Conservation (phyloP, 2,888 invertebrate genomes). For the Sclerodermus sp. region DNA sequence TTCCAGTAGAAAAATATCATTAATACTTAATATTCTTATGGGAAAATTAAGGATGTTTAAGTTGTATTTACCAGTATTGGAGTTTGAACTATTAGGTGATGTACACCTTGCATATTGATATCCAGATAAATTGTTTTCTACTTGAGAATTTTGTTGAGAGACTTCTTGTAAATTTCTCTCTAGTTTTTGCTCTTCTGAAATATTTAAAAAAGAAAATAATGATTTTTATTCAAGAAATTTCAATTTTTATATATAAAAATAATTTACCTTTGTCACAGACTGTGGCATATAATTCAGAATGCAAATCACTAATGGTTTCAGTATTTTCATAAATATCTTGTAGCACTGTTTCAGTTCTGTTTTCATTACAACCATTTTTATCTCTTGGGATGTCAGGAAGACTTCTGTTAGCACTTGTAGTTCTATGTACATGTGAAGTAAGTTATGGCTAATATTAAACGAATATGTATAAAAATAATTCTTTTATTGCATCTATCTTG, state of each 20-base stretch:
- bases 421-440: slow-evolving; percentile 27
- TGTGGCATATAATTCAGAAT: slow-evolving; percentile 84
- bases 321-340: slow-evolving; percentile 53
- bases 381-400: slow-evolving; percentile 81
- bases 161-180: slow-evolving; percentile 60
- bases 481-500: background rate
- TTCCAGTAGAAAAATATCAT: slow-evolving; percentile 4
- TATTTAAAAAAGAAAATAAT: too few relatives aligned
- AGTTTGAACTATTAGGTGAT: slow-evolving; percentile 68
- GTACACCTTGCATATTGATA: slow-evolving; percentile 70
- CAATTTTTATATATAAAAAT: background rate
- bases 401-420: slow-evolving; percentile 71
- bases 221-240: too few relatives aligned
- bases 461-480: slow-evolving; percentile 1
- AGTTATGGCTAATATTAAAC: slow-evolving; percentile 1
- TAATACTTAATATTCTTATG: background rate
- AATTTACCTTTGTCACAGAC: slow-evolving; percentile 65
- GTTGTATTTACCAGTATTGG: slow-evolving; percentile 63
- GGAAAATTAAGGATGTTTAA: background rate
- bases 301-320: slow-evolving; percentile 64
- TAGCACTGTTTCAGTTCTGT: slow-evolving; percentile 37
- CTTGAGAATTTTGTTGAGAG: slow-evolving; percentile 65
- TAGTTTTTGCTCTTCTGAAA: slow-evolving; percentile 34
- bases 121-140: slow-evolving; percentile 59
- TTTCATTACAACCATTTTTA: slow-evolving; percentile 62